phyloP scores from a whole-genome alignment of 2,888 invertebrate genomes.

The Limnephilus auricula region DNA sequence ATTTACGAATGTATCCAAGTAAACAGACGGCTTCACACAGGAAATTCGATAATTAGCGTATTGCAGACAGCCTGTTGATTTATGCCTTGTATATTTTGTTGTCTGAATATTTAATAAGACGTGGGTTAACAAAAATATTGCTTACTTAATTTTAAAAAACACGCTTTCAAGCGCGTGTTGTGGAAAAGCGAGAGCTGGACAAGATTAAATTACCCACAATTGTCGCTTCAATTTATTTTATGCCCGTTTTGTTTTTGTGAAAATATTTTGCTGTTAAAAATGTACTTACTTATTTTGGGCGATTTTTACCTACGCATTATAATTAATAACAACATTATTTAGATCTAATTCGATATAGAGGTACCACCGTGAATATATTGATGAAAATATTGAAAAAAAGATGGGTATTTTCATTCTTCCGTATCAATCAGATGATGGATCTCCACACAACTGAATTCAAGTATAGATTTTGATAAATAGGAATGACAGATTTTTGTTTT shows the following conservation, averaged over 20 bases:
- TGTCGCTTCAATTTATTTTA: neutral
- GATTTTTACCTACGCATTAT: neutral
- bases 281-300: neutral
- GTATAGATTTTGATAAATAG: neutral
- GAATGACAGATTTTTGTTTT: no score
- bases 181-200: neutral
- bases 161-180: neutral
- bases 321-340: neutral
- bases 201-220: neutral
- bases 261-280: neutral
- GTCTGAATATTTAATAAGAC: neutral
- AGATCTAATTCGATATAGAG: no score
- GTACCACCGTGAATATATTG: no score
- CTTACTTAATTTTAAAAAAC: neutral
- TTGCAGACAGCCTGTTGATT: neutral
- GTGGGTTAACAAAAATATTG: conserved; percentile 11
- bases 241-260: neutral
- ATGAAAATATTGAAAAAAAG: no score
- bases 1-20: neutral
- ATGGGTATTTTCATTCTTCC: no score
- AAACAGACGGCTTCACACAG: no score
- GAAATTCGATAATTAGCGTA: neutral
- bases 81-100: neutral
- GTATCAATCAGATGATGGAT: no score
- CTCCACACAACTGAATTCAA: no score